Evolutionary conservation across 1,140 invertebrate species (phyloP).

Genomic region (Hestina assimilis): DNA sequence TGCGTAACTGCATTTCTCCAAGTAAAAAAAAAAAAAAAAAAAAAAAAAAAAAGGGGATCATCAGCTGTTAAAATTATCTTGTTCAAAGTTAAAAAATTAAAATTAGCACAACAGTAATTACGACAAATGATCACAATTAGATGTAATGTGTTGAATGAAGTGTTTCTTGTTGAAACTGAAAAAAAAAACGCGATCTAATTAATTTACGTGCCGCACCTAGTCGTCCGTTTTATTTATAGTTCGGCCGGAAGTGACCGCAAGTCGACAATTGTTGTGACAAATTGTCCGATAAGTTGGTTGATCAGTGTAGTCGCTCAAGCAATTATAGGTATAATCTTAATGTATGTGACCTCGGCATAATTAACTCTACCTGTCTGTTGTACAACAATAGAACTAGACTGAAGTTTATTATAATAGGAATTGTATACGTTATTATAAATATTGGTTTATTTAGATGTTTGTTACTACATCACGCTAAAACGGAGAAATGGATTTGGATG

Average conservation of each 20-base stretch:
- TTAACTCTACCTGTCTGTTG: constrained; percentile 25
- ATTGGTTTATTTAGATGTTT: background rate
- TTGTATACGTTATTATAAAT: background rate
- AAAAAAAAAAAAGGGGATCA: no score
- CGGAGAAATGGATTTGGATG: no score
- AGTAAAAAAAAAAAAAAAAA: no score
- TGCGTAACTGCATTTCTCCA: no score
- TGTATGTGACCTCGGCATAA: constrained; percentile 35
- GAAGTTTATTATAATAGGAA: background rate
- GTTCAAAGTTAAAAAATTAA: background rate
- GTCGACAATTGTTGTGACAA: constrained; percentile 27
- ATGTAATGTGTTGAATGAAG: constrained; percentile 35
- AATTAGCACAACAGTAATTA: constrained; percentile 26
- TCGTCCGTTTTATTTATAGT: constrained; percentile 37
- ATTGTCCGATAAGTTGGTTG: constrained; percentile 22
- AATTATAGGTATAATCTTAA: constrained; percentile 40
- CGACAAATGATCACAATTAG: constrained; percentile 40
- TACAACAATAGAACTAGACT: constrained; percentile 18
- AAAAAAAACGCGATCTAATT: constrained; percentile 50
- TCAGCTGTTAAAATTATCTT: no score
- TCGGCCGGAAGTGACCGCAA: constrained; percentile 34
- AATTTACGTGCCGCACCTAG: constrained; percentile 41
- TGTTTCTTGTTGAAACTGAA: constrained; percentile 44
- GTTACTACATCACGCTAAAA: no score
- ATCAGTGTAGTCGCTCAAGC: constrained; percentile 24